Evolutionary conservation across 2,113 vertebrate species (phyloP).

Genomic region (Mustela lutreola): DNA sequence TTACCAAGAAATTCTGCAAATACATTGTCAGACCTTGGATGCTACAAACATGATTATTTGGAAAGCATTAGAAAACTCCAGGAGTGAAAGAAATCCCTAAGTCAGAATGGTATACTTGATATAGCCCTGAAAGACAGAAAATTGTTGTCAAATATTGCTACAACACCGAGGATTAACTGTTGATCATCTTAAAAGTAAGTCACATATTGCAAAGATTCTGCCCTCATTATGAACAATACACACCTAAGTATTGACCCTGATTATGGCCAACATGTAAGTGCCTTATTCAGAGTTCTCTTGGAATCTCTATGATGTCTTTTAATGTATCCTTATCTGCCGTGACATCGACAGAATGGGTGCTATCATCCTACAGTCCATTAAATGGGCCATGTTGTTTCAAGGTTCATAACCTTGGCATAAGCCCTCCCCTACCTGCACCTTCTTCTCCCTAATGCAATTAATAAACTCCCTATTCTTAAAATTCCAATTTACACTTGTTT

Average conservation of each 20-base stretch:
- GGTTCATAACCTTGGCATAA: not conserved
- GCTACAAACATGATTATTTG: not conserved
- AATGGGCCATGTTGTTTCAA: not conserved
- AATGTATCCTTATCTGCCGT: not conserved
- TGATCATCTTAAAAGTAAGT: not conserved
- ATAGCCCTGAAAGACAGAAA: not conserved
- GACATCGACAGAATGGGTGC: not conserved
- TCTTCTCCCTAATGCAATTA: not conserved
- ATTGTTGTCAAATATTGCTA: not conserved
- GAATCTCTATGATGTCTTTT: not conserved
- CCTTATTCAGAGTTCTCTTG: not conserved
- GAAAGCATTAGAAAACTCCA: not conserved
- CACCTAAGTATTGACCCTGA: not conserved
- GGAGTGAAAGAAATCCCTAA: not conserved
- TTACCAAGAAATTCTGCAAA: not conserved
- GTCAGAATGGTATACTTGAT: not conserved
- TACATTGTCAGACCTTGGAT: not conserved
- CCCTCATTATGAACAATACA: not conserved
- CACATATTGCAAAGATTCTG: not conserved
- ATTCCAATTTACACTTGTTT: not conserved
- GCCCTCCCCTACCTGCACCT: not conserved
- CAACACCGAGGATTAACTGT: not conserved
- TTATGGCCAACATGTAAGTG: not conserved
- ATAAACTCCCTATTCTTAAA: not conserved
- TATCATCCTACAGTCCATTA: not conserved